phyloP scores from a whole-genome alignment of 2,888 invertebrate species.

The Rhamnusium bicolor region DNA sequence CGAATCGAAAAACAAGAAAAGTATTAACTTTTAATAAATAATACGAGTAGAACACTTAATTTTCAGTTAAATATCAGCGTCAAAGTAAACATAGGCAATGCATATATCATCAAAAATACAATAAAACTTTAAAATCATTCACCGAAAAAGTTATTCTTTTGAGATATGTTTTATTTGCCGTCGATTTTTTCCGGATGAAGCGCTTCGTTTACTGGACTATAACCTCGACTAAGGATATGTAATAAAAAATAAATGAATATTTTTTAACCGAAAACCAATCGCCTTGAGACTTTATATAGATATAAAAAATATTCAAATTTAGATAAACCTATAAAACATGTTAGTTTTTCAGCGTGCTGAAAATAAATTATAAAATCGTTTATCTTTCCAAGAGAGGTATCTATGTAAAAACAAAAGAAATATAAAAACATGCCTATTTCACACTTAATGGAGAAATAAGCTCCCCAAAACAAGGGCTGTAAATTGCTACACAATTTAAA shows the following conservation, averaged over 20 bases:
- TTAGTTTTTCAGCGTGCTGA: conserved; percentile 3
- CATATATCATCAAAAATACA: no score
- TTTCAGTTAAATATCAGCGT: no score
- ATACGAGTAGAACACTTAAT: no score
- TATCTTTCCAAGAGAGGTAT: conserved; percentile 24
- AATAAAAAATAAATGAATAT: not conserved
- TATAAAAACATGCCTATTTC: conserved; percentile 30
- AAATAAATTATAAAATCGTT: conserved; percentile 37
- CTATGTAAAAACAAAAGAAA: conserved; percentile 25
- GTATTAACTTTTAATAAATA: no score
- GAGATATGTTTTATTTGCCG: no score
- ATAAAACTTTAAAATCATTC: no score
- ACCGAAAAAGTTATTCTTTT: no score
- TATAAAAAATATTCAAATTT: not conserved
- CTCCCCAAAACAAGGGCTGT: conserved; percentile 14
- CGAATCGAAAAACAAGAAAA: no score
- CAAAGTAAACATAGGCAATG: no score
- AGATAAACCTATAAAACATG: not conserved
- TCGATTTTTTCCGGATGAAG: no score
- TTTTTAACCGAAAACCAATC: not conserved
- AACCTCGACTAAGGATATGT: not conserved
- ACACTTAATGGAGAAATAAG: conserved; percentile 37
- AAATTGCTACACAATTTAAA: conserved; percentile 34
- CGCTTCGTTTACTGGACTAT: no score
- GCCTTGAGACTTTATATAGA: not conserved